Base-by-base conservation (phyloP, 2,888 invertebrate species). In the Synanthedon formicaeformis region DNA sequence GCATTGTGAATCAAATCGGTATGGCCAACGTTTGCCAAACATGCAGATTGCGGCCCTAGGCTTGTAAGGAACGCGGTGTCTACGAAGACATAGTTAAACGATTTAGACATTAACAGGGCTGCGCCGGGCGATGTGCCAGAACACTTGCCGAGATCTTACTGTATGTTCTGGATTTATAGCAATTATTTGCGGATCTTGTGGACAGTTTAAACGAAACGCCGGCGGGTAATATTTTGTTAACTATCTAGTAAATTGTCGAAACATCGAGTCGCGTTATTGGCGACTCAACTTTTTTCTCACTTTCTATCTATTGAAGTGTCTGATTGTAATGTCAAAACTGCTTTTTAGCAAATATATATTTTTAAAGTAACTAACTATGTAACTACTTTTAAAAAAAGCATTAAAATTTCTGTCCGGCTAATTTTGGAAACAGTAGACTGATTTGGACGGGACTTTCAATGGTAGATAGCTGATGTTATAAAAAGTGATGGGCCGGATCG, bases 141-240 rank as follows among this genome's bases (percentile, higher is more conserved):
- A 60, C 57, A 60, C 58, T 66, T 63, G 62, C 54, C 61, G 56
- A 60, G 62, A 67, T 64, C 65, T 63, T 61, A 65, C 63, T 63
- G 63, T 58, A 62, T 62, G 65, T 66, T 63, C 62, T 58, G 64
- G 70, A 68, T 78, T 75, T 73, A 73, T 74, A 74, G 69, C 71
- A 75, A 78, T 77, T 71, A 76, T 76, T 74, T 65, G 66, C 61
- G 70, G 66, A 70, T 71, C 67, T 61, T 62, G 60, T 60, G 59
- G 67, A 61, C 58, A 57, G 61, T 58, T 58, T 57, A 57, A 60
- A 60, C 59, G 55, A 55, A 60, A 54, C 55, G 57, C 52, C 48
- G 27, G 14, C 13, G 8, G 13, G 45, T 45, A 45, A 34, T 34
- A 34, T 34, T 34, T 10, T 10, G 34, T 34, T 18, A 18, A 18